Evolutionary conservation across 2,888 invertebrate species (phyloP).

Genomic region (Ophraella communa): DNA sequence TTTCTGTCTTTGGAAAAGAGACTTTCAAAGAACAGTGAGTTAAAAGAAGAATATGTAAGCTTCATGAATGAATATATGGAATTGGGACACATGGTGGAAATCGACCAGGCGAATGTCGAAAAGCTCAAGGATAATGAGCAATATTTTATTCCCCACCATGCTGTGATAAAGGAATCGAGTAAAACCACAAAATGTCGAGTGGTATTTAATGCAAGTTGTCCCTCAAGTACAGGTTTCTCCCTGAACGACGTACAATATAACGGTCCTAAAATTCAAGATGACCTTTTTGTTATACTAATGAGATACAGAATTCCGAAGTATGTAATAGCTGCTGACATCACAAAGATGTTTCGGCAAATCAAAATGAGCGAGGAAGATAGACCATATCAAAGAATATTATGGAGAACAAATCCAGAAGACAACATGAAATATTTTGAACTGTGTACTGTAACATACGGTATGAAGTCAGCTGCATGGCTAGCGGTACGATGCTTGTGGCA

Average conservation of each 20-base stretch:
- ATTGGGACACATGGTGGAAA: conserved; percentile 13
- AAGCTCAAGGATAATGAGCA: too few relatives aligned
- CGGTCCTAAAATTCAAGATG: conserved; percentile 13
- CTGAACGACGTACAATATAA: conserved; percentile 27
- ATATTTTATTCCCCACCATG: background rate
- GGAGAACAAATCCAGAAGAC: conserved; percentile 42
- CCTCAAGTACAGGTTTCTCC: conserved; percentile 17
- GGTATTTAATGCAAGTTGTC: conserved; percentile 43
- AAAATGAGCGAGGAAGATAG: conserved; percentile 17
- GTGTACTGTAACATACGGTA: conserved; percentile 51
- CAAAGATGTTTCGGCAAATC: conserved; percentile 28
- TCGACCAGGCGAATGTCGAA: background rate
- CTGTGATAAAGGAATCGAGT: background rate
- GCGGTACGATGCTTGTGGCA: conserved; percentile 42
- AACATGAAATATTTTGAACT: conserved; percentile 35
- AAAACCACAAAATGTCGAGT: background rate
- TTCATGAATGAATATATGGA: conserved; percentile 30
- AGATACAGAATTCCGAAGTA: conserved; percentile 6
- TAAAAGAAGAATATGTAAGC: conserved; percentile 18
- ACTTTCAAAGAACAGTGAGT: conserved; percentile 11
- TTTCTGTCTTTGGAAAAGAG: conserved; percentile 24
- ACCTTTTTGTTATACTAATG: conserved; percentile 8
- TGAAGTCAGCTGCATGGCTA: conserved; percentile 44
- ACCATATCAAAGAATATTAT: conserved; percentile 49
- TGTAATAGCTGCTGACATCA: conserved; percentile 21